phyloP scores from a whole-genome alignment of 2,797 vertebrate species.

The Lacerta bilineata region DNA sequence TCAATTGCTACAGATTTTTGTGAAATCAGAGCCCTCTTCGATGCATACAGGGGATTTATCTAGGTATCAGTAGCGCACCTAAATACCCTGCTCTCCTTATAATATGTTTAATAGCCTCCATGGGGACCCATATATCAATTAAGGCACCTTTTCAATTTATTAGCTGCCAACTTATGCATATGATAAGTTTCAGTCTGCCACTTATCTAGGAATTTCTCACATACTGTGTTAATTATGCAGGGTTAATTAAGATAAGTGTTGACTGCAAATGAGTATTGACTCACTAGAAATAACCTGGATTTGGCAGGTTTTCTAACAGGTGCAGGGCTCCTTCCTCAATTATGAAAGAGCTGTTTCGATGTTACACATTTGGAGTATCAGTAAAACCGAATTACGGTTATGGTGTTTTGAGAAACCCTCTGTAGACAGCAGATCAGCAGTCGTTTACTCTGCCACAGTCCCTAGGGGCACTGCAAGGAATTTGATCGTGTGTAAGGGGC shows the following conservation, averaged over 20 bases:
- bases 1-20: background rate
- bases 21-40: background rate
- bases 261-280: constrained; percentile 40
- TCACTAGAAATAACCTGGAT: constrained; percentile 34
- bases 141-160: constrained; percentile 43
- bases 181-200: constrained; percentile 45
- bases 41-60: background rate
- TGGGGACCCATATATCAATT: constrained; percentile 37
- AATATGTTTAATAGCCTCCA: constrained; percentile 10
- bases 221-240: constrained; percentile 46
- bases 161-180: constrained; percentile 48
- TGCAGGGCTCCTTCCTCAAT: constrained; percentile 17
- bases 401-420: background rate
- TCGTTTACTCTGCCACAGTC: background rate
- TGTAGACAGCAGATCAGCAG: background rate
- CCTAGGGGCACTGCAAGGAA: background rate
- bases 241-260: constrained; percentile 52
- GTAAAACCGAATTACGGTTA: background rate
- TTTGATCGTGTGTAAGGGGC: background rate
- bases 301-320: constrained; percentile 48
- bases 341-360: constrained; percentile 3
- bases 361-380: constrained; percentile 1
- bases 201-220: constrained; percentile 44
- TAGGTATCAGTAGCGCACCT: background rate
- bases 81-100: constrained; percentile 5